Base-by-base conservation (phyloP, 2,888 invertebrate species). In the Galeopsomyia nigrocyanea region DNA sequence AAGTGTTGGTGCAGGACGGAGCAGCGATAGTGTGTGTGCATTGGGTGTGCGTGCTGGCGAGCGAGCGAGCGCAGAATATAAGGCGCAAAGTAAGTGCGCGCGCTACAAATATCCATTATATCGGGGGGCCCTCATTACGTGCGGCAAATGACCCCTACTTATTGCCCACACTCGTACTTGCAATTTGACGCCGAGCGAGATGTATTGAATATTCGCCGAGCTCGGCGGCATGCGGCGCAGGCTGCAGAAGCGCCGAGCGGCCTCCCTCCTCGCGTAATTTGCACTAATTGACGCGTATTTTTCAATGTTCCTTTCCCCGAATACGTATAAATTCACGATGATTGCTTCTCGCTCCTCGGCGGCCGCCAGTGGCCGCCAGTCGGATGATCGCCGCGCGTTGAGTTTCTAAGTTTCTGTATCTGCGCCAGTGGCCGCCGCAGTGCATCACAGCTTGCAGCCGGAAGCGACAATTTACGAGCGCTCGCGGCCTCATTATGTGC, bases 81-180 rank as follows among this genome's bases (percentile, higher is more conserved):
- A 31, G 56, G 13, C 57, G 58, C 39, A 26, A 66, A 67, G 67
- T 60, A 67, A 67, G 31, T 58, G 67, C 58, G 67, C 58, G 61
- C 68, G 68, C 26, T 68, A 39, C 67, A 67, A 67, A 67, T 58
- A 67, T n/a, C 50, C 67, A 58, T 61, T 68, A 55, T 61, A n/a
- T n/a, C n/a, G 61, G 55, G 61, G 46, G 61, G 61, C 55, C 16
- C 26, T 68, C 47, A 68, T 68, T 68, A 68, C 49, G 26, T 17
- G 22, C 7, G 14, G 60, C 55, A 62, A 68, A 68, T 61, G 46
- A 61, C 61, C 68, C 61, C 61, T 68, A 68, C 68, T 68, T 68
- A 68, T 31, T 55, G 17, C 55, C 61, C 61, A 49, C 61, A 47
- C 68, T 26, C 39, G 22, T 14, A 60, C 68, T 67, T 58, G 21